Conservation (phyloP, 1,140 invertebrate species). For the Drosophila tropicalis region DNA sequence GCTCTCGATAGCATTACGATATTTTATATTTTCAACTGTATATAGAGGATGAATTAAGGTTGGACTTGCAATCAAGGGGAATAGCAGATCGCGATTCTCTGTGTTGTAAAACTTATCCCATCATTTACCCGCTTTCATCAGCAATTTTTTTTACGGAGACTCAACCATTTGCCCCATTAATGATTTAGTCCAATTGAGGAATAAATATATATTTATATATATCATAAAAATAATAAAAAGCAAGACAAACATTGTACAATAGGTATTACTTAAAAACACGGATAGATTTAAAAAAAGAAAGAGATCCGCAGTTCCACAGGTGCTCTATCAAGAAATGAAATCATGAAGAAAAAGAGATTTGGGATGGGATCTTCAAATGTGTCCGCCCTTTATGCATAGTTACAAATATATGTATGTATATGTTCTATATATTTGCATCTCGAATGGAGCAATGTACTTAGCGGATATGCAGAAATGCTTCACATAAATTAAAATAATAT, state of each 20-base stretch:
- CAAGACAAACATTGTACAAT: constrained; percentile 6
- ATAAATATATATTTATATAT: constrained; percentile 16
- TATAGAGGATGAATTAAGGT: not conserved
- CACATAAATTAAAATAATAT: not conserved
- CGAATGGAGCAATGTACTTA: constrained; percentile 4
- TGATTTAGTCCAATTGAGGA: constrained; percentile 3
- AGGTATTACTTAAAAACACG: not conserved
- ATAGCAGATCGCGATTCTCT: constrained; percentile 1
- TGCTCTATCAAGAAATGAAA: not conserved
- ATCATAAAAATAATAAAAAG: constrained; percentile 3
- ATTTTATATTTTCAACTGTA: constrained; percentile 3
- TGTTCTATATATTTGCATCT: constrained; percentile 1
- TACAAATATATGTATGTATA: constrained; percentile 5
- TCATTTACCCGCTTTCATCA: not conserved
- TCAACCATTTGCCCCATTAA: not conserved
- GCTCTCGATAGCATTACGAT: not conserved
- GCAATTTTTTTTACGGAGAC: not conserved
- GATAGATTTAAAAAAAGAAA: not conserved
- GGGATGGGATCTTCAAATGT: not conserved
- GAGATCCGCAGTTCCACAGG: constrained; percentile 1
- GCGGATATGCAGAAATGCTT: constrained; percentile 2
- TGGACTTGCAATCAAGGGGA: not conserved
- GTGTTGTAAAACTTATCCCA: not conserved
- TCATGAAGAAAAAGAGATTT: not conserved
- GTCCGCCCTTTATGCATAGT: not conserved